phyloP scores from a whole-genome alignment of 2,113 vertebrate species.

The Platysternon megacephalum region DNA sequence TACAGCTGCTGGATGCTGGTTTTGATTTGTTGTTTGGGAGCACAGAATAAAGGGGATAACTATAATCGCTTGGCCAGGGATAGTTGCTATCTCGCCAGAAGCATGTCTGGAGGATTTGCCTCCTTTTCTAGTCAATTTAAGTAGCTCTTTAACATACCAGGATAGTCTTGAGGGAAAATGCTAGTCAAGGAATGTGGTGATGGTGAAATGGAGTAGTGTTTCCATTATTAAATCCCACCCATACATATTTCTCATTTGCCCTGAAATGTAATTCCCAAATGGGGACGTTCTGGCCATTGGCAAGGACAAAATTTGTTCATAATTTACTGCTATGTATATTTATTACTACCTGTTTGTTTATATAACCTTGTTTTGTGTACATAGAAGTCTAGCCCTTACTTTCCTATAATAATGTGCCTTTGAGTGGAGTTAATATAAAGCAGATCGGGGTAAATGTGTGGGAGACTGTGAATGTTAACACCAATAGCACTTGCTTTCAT shows the following conservation, averaged over 20 bases:
- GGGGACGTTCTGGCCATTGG: not conserved
- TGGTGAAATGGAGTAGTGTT: not conserved
- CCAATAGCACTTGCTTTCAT: not conserved
- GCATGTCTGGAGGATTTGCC: not conserved
- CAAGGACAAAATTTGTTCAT: not conserved
- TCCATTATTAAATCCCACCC: not conserved
- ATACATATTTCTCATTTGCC: not conserved
- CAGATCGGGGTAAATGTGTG: not conserved
- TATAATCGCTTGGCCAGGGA: not conserved
- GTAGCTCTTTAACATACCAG: not conserved
- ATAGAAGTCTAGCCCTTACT: not conserved
- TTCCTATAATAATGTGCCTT: not conserved
- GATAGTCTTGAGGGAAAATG: not conserved
- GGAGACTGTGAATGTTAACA: not conserved
- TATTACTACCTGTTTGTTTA: slow-evolving; percentile 2
- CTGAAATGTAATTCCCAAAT: not conserved
- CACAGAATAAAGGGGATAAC: not conserved
- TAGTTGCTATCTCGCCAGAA: not conserved
- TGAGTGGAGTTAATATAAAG: not conserved
- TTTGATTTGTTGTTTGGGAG: not conserved
- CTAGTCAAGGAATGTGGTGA: not conserved
- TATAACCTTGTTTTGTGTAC: not conserved
- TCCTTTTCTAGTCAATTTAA: not conserved
- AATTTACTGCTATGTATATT: not conserved
- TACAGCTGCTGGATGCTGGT: not conserved